Conservation (phyloP, 2,113 vertebrate species). For the Neotragus moschatus region DNA sequence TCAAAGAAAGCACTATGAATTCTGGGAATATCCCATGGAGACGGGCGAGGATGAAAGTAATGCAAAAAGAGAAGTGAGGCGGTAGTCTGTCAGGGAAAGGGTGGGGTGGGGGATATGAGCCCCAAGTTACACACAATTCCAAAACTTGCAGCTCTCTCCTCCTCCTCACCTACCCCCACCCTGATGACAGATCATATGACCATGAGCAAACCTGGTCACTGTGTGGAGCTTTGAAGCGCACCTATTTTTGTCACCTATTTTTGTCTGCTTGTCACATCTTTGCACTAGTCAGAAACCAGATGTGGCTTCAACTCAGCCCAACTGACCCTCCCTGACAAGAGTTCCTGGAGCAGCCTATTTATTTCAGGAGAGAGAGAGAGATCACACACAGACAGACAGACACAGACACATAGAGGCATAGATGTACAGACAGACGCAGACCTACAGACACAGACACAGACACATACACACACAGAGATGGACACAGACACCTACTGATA, state of each 20-base stretch:
- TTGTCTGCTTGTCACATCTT: neutral
- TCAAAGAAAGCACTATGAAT: slow-evolving; percentile 32
- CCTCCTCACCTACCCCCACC: neutral
- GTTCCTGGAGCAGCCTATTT: neutral
- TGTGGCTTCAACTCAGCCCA: neutral
- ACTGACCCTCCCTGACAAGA: neutral
- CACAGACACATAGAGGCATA: neutral
- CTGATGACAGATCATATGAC: neutral
- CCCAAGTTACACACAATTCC: neutral
- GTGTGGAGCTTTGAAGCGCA: neutral
- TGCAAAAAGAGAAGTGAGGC: neutral
- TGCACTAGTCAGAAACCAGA: neutral
- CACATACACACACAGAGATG: neutral
- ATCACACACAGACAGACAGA: neutral
- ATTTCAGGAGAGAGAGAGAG: neutral
- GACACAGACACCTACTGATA: neutral
- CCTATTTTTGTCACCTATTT: slow-evolving; percentile 6
- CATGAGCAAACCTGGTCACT: neutral
- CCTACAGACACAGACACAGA: neutral
- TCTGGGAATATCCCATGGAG: slow-evolving; percentile 40
- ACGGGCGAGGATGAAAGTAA: neutral
- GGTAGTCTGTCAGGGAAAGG: neutral
- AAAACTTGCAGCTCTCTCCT: slow-evolving; percentile 2
- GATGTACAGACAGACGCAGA: neutral
- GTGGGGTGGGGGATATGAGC: neutral